Conservation (phyloP, 2,113 vertebrate species). For the Zosterops pallidus region DNA sequence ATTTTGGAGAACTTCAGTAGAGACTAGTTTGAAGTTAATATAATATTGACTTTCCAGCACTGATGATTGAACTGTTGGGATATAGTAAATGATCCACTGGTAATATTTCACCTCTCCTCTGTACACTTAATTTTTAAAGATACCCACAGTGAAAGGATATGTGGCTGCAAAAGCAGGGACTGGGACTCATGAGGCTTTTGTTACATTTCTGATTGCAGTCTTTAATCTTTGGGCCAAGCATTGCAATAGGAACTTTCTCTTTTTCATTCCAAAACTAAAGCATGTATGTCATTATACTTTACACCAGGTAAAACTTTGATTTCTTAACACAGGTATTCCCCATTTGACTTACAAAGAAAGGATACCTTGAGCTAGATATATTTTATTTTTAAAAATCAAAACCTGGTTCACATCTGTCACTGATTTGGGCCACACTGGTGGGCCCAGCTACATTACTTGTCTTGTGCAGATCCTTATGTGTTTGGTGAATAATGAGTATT, state of each 20-base stretch:
- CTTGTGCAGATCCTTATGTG: neutral
- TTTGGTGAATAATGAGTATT: neutral
- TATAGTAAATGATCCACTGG: neutral
- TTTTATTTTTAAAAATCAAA: neutral
- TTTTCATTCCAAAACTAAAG: neutral
- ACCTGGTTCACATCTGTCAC: neutral
- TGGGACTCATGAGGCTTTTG: neutral
- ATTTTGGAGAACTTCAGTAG: slow-evolving; percentile 16
- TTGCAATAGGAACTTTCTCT: neutral
- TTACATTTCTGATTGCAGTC: neutral
- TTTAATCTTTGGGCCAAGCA: neutral
- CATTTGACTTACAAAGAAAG: neutral
- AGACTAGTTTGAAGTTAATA: slow-evolving; percentile 33
- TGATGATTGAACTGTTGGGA: slow-evolving; percentile 30
- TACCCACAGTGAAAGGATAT: neutral
- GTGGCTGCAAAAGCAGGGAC: neutral
- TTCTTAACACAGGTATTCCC: neutral
- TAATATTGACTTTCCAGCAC: slow-evolving; percentile 51
- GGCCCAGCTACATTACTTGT: neutral
- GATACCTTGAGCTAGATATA: neutral
- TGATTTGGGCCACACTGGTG: neutral
- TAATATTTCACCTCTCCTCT: slow-evolving; percentile 14
- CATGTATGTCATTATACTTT: rapidly evolving
- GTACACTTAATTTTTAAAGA: neutral
- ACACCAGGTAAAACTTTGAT: neutral